Evolutionary conservation across 2,888 invertebrate genomes (phyloP), one percentile per base, ranked within the genome.

Genomic region (Tricholauxania praeusta): DNA sequence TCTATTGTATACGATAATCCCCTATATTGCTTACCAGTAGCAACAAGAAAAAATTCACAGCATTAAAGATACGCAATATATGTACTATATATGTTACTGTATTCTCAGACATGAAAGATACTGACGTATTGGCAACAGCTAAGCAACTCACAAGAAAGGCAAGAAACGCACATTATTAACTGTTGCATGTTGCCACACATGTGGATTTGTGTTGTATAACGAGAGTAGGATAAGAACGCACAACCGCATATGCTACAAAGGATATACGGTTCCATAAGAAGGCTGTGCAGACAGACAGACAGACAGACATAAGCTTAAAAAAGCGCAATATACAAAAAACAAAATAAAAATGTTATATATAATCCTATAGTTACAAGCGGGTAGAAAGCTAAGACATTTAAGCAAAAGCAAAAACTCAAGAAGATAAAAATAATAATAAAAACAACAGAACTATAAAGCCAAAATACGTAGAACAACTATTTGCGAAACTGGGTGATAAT

Each of bases 121-220:
- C 28, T 28, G 28, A 28, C 39, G 10, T 10, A 39, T 39, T 39
- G 39, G 39, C 39, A n/a, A 64, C 49, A 22, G 64, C 14, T 15
- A 64, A 51, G 63, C 48, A 63, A 63, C 48, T 49, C 49, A 12
- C 19, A 63, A n/a, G 49, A 51, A 63, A 49, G 49, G 15, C 59
- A 28, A 60, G 12, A 64, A 51, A 15, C 64, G 51, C 28, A 14
- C 22, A 14, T 64, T 64, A 64, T 64, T 64, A 64, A 51, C 64
- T 64, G 64, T 64, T 64, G 64, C 64, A 64, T 64, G 64, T 64
- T 64, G 28, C 64, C 49, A 64, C 51, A 39, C 39, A 64, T 64
- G 51, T 64, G 64, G 64, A 64, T 64, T 39, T 39, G 39, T 39
- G 39, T 39, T 39, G 39, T 39, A 39, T 39, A 39, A 39, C 39